Evolutionary conservation across 2,113 vertebrate species (phyloP), one percentile per base, ranked within the genome.

Genomic region (Pipa parva): DNA sequence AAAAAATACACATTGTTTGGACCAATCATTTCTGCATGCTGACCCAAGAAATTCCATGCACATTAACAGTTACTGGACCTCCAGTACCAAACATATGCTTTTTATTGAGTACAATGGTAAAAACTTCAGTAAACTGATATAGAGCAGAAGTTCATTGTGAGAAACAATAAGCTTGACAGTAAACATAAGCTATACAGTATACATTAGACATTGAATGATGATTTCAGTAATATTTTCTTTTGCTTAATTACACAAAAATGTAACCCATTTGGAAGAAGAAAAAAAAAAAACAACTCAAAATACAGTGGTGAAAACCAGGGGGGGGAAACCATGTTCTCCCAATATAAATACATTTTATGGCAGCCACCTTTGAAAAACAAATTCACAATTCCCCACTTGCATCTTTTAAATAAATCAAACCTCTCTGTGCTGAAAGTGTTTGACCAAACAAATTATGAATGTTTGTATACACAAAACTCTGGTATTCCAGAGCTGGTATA

Each of bases 391-490:
- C 25, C 17, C 2, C 59, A 10, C n/a, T 25, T 61, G 4, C 11
- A 11, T 28, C 48, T 28, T 61, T 28, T 29, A 48, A 58, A 58
- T 61, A 61, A 48, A 27, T 48, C n/a, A 29, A 48, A 29, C 49
- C 27, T 50, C 4, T 10, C 24, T 5, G 24, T 48, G 3, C 58
- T 0, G 1, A 46, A 1, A 58, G 76, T 27, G 0, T 0, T 0
- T 7, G 6, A 11, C 48, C 0, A n/a, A 48, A 0, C 55, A 5
- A 26, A 25, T 28, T 49, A 50, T 51, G 48, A 33, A 28, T 42
- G 64, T 60, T 52, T 60, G 22, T 69, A 28, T 45, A 45, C 57
- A 60, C 22, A 21, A 17, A 26, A 28, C 58, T 60, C 22, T 66
- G 37, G 25, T 31, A 29, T 36, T 58, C 55, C 31, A n/a, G 17